phyloP scores from a whole-genome alignment of 2,113 vertebrate species.

The Ammospiza caudacuta region DNA sequence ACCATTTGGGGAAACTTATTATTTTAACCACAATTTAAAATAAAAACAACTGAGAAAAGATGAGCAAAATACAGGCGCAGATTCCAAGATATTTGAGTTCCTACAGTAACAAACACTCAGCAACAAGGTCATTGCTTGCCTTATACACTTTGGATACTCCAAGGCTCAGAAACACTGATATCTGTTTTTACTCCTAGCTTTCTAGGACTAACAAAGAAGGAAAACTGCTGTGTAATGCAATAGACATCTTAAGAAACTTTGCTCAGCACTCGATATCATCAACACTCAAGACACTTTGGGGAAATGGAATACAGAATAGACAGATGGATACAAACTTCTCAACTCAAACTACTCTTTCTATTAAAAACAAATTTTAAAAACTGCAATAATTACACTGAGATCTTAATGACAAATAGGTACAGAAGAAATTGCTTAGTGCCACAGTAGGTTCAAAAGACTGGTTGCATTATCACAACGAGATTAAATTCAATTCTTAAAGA shows the following conservation, averaged over 20 bases:
- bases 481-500: neutral
- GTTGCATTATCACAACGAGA: neutral
- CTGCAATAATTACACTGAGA: neutral
- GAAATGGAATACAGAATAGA: neutral
- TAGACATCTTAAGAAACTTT: neutral
- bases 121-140: neutral
- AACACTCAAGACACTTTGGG: neutral
- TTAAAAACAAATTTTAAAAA: neutral
- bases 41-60: neutral
- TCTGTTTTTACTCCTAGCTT: neutral
- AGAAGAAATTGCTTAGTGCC: neutral
- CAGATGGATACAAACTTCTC: neutral
- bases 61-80: neutral
- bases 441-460: neutral
- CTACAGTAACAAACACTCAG: neutral
- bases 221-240: neutral
- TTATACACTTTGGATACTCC: neutral
- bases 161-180: neutral
- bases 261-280: neutral
- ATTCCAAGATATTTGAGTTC: neutral
- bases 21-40: neutral
- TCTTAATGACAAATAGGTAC: neutral
- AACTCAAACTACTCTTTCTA: neutral
- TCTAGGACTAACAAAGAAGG: neutral
- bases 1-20: neutral